These are phyloP conservation scores for Ovis aries DNA, from an alignment of 2,113 vertebrate genomes.

Conservation along the genomic window DNA sequence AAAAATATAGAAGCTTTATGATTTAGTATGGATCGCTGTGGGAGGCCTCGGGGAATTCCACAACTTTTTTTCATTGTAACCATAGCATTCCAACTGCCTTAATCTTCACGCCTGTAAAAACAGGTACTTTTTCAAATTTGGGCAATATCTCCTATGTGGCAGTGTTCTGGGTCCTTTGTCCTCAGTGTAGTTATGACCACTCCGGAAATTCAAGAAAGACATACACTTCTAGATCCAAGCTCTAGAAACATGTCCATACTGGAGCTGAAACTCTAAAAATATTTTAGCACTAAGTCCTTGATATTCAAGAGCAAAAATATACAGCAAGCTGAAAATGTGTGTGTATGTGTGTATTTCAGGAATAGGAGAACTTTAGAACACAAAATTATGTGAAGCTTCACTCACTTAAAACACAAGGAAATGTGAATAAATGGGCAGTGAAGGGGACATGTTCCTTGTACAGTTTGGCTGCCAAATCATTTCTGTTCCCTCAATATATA, in stretches of 20 bases:
- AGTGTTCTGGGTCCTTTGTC: not conserved
- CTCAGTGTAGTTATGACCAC: not conserved
- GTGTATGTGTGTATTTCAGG: not conserved
- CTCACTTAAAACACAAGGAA: not conserved
- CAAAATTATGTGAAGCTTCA: not conserved
- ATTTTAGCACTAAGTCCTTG: not conserved
- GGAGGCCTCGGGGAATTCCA: not conserved
- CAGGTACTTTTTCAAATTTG: not conserved
- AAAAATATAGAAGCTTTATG: not conserved
- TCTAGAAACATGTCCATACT: not conserved
- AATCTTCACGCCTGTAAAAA: not conserved
- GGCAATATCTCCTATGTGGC: not conserved
- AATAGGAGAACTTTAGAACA: not conserved
- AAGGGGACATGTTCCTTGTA: not conserved
- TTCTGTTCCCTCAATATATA: not conserved
- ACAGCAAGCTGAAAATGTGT: not conserved
- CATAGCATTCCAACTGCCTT: not conserved
- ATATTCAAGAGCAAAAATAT: constrained; percentile 11
- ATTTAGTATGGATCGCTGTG: not conserved
- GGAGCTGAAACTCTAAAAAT: constrained; percentile 19
- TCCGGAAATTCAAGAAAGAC: not conserved
- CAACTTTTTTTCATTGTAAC: not conserved
- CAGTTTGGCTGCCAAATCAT: not conserved
- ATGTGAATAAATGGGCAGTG: not conserved
- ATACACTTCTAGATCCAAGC: not conserved